Evolutionary conservation across 2,113 vertebrate species (phyloP), one percentile per base, ranked within the genome.

Genomic region (Motacilla alba): DNA sequence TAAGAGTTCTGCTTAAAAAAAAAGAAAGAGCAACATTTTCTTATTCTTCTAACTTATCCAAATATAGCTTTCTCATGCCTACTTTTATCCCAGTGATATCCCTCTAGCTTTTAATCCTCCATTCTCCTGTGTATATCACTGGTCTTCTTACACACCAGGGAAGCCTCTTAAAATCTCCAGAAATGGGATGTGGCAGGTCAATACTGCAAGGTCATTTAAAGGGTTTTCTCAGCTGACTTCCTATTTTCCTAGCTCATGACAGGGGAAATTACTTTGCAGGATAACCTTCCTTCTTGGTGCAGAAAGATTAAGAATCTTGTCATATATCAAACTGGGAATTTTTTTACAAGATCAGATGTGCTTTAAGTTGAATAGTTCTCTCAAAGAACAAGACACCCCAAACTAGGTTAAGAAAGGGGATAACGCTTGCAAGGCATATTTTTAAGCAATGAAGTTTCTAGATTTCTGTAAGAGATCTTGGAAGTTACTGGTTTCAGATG

Each of bases 201-300:
- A 41, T 91, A 64, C 53, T 50, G 31, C 77, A 95, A 83, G 41
- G 53, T 81, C 93, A 92, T 77, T 95, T 89, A 31, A 89, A 58
- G 23, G 80, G 74, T 94, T 95, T 95, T 89, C 69, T 94, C 74
- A 91, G 17, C 76, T 83, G 59, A 93, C 90, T 96, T 97, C 37
- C 41, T 69, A 22, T 86, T 96, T 95, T 66, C 68, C 35, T 67
- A 67, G 41, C 33, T 80, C 62, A 13, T 80, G 62, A 37, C 56
- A 35, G 43, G 56, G 60, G 21, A 95, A 95, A 90, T 96, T 91
- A 83, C 46, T 94, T 87, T 9, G 5, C 47, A 90, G 52, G 68
- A 81, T 91, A 55, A 93, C 24, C 23, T 91, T 53, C 74, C 87
- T 90, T 35, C 24, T 92, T 83, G 11, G 63, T 66, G 72, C 19